Evolutionary conservation across 2,888 invertebrate genomes (phyloP).

Genomic region (Sesia apiformis): DNA sequence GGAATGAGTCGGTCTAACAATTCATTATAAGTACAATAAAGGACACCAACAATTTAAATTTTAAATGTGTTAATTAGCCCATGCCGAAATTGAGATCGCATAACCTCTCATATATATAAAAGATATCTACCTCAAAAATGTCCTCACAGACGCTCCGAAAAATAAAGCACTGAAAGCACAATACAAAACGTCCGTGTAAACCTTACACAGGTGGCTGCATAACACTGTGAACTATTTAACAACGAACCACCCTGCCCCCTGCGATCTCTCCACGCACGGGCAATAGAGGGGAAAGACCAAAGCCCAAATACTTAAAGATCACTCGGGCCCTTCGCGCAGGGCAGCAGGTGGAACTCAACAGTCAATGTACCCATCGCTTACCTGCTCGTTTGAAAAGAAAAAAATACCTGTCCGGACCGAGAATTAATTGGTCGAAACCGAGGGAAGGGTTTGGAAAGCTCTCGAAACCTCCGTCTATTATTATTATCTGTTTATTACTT

Average conservation of each 20-base stretch:
- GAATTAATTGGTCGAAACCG: slow-evolving; percentile 42
- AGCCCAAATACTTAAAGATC: too few relatives aligned
- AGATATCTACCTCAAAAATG: too few relatives aligned
- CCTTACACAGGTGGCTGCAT: slow-evolving; percentile 55
- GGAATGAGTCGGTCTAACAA: too few relatives aligned
- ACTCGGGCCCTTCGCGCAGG: background rate
- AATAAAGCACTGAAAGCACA: background rate
- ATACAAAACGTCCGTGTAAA: slow-evolving; percentile 39
- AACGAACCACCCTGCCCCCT: slow-evolving; percentile 31
- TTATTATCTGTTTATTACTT: background rate
- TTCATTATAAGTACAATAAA: too few relatives aligned
- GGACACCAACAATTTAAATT: too few relatives aligned
- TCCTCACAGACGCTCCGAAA: background rate
- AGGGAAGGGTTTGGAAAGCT: background rate
- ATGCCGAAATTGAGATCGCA: too few relatives aligned
- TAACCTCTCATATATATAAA: too few relatives aligned
- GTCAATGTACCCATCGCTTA: slow-evolving; percentile 37
- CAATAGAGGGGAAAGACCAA: slow-evolving; percentile 34
- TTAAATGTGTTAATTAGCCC: too few relatives aligned
- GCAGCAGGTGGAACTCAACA: slow-evolving; percentile 44
- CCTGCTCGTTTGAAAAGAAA: slow-evolving; percentile 45
- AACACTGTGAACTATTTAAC: slow-evolving; percentile 36
- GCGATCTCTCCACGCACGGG: slow-evolving; percentile 16
- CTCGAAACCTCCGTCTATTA: background rate
- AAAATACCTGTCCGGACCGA: slow-evolving; percentile 54